Evolutionary conservation across 2,888 invertebrate species (phyloP).

Genomic region (Gnatocerus cornutus): DNA sequence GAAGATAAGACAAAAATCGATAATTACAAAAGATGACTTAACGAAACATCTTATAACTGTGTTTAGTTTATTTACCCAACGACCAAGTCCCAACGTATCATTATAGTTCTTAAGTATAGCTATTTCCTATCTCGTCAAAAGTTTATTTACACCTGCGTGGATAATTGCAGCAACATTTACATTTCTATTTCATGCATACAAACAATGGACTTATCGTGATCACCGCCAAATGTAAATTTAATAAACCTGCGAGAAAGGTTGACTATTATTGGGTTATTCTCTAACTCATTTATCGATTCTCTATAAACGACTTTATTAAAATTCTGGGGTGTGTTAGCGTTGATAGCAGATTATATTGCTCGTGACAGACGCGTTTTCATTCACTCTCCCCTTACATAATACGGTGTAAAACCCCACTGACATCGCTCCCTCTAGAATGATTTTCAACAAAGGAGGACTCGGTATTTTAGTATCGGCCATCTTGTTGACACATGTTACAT

Average conservation of each 20-base stretch:
- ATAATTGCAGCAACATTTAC: conserved; percentile 48
- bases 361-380: conserved; percentile 65
- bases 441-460: conserved; percentile 56
- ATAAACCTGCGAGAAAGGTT: conserved; percentile 1
- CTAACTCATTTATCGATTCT: conserved; percentile 58
- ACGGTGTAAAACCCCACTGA: conserved; percentile 58
- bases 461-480: conserved; percentile 55
- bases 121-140: conserved; percentile 37
- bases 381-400: conserved; percentile 58
- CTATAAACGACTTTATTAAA: conserved; percentile 62
- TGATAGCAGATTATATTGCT: conserved; percentile 66
- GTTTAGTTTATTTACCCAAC: conserved; percentile 49
- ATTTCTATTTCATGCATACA: conserved; percentile 32
- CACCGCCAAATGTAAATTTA: neutral
- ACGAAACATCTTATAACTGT: conserved; percentile 51
- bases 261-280: conserved; percentile 47
- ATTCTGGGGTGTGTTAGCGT: conserved; percentile 63
- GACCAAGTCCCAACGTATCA: conserved; percentile 50
- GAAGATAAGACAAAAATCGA: conserved; percentile 49
- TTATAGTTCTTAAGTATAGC: conserved; percentile 49
- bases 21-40: conserved; percentile 55
- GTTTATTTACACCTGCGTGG: conserved; percentile 49
- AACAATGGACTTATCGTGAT: conserved; percentile 28
- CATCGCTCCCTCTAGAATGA: conserved; percentile 56
- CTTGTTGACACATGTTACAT: conserved; percentile 58